Percentiles rank a stretch among this genome's conserved stretches.
phyloP scores from a whole-genome alignment of 2,888 invertebrate species.

The Anticlea derivata region DNA sequence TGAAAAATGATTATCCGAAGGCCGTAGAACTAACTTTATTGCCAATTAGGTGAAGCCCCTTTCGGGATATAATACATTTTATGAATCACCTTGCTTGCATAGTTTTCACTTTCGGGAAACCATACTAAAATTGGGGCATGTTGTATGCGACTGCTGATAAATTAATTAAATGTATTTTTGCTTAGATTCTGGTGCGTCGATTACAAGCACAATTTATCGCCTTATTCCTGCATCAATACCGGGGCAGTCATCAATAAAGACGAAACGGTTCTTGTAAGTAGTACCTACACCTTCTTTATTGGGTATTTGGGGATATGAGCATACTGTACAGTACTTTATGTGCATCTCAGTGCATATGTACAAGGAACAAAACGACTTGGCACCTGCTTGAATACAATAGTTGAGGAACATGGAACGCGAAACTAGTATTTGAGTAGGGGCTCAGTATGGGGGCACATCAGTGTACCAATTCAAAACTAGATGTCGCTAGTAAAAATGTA shows the following conservation, averaged over 20 bases:
- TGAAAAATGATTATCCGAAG: too few relatives aligned
- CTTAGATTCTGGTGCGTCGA: slow-evolving; percentile 98
- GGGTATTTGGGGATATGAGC: too few relatives aligned
- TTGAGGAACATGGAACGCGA: neutral
- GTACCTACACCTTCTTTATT: too few relatives aligned
- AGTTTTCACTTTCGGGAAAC: too few relatives aligned
- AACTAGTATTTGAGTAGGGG: neutral
- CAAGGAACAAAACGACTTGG: too few relatives aligned
- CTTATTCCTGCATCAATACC: slow-evolving; percentile 96
- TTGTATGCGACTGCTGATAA: neutral
- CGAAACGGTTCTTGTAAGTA: slow-evolving; percentile 93
- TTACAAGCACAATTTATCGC: slow-evolving; percentile 95
- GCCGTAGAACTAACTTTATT: too few relatives aligned
- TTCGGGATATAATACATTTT: too few relatives aligned
- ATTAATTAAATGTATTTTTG: slow-evolving; percentile 6
- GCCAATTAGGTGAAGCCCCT: too few relatives aligned
- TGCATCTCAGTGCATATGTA: too few relatives aligned
- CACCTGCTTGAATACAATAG: neutral
- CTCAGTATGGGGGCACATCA: neutral
- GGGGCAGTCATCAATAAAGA: slow-evolving; percentile 98
- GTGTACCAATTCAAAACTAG: slow-evolving; percentile 1
- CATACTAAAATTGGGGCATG: too few relatives aligned
- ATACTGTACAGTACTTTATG: too few relatives aligned
- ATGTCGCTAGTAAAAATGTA: slow-evolving; percentile 13
- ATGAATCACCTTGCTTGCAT: too few relatives aligned